Conservation (phyloP, 2,888 invertebrate species). For the Panopea generosa region DNA sequence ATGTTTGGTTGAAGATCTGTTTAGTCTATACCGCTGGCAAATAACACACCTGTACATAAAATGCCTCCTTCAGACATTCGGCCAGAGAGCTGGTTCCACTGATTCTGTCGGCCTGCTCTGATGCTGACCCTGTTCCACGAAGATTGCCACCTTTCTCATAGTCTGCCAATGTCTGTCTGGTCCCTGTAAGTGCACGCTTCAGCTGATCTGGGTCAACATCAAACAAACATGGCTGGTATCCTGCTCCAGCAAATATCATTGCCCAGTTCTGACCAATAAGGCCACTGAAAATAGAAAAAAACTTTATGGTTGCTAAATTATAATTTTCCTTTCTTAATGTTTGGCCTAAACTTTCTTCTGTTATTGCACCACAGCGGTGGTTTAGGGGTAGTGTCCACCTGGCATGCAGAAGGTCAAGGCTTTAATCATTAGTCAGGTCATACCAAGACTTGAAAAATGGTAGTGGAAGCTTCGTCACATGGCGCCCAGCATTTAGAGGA, state of each 20-base stretch:
- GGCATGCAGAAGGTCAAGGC: no score
- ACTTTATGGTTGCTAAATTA: no score
- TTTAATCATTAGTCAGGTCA: no score
- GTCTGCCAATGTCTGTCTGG: conserved; percentile 28
- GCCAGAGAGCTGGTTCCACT: conserved; percentile 90
- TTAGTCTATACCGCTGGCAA: no score
- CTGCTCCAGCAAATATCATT: conserved; percentile 96
- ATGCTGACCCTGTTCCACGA: conserved; percentile 90
- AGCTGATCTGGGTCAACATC: conserved; percentile 87
- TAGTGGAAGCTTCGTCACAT: no score
- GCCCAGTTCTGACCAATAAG: conserved; percentile 98
- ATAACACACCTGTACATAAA: conserved; percentile 90
- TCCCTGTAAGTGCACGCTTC: conserved; percentile 57
- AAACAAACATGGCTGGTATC: conserved; percentile 94
- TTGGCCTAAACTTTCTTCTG: no score
- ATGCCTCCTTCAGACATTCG: conserved; percentile 91
- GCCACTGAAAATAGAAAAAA: conserved; percentile 88
- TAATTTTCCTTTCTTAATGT: no score
- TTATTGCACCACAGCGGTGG: no score
- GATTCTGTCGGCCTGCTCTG: conserved; percentile 92
- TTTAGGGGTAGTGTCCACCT: no score
- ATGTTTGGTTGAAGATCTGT: no score
- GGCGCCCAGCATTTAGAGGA: no score
- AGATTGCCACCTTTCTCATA: conserved; percentile 87
- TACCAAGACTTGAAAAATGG: no score